phyloP scores from a whole-genome alignment of 2,888 invertebrate species.

The Cryptophagus acutangulus region DNA sequence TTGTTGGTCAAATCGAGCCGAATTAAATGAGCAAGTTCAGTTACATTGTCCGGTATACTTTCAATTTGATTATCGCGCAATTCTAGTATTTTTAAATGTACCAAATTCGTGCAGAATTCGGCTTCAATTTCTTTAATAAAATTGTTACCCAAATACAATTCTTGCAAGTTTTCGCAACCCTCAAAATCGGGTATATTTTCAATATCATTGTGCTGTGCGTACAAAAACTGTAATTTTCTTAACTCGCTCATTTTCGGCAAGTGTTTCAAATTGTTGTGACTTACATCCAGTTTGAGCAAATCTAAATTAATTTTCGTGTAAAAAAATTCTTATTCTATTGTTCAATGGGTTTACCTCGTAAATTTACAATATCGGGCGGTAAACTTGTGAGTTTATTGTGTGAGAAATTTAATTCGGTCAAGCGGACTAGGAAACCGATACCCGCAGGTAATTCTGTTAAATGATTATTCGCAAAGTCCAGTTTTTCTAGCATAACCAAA shows the following conservation, averaged over 20 bases:
- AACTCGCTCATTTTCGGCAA: slow-evolving; percentile 68
- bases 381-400: slow-evolving; percentile 70
- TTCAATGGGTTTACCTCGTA: slow-evolving; percentile 65
- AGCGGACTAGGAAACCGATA: slow-evolving; percentile 76
- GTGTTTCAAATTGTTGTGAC: slow-evolving; percentile 63
- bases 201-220: slow-evolving; percentile 80
- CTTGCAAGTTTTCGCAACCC: slow-evolving; percentile 70
- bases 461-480: slow-evolving; percentile 76
- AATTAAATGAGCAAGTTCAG: slow-evolving; percentile 67
- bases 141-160: slow-evolving; percentile 81
- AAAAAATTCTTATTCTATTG: slow-evolving; percentile 1
- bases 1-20: slow-evolving; percentile 84
- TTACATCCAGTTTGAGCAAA: slow-evolving; percentile 67
- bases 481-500: slow-evolving; percentile 68
- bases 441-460: slow-evolving; percentile 69
- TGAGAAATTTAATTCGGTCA: slow-evolving; percentile 67
- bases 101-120: slow-evolving; percentile 67
- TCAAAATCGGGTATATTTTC: slow-evolving; percentile 68
- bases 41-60: slow-evolving; percentile 72
- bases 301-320: slow-evolving; percentile 46
- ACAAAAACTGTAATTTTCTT: slow-evolving; percentile 67
- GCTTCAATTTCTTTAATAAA: slow-evolving; percentile 66
- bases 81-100: slow-evolving; percentile 69
- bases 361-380: slow-evolving; percentile 75
- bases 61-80: slow-evolving; percentile 77